Evolutionary conservation across 2,113 vertebrate genomes (phyloP), one percentile per base, ranked within the genome.

Genomic region (Sphaerodactylus townsendi): DNA sequence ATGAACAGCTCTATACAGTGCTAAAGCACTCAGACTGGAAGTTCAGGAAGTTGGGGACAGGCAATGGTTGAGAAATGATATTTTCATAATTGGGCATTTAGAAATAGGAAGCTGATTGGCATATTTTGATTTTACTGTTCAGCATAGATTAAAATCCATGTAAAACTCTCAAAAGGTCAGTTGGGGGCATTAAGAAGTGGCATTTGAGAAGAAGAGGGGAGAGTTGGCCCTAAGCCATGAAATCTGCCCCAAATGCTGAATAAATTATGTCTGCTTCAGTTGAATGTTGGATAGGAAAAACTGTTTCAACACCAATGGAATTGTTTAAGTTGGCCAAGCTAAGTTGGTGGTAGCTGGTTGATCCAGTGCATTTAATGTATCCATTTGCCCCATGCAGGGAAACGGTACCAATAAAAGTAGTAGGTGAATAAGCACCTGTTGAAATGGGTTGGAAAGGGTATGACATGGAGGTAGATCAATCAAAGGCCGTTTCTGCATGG

Each of bases 311-410:
- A 88, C 91, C 93, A 91, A 69, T 86, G 81, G 91, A 87, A 87
- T 85, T 92, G 91, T 93, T 92, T 92, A 88, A 90, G 79, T 93
- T 94, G 92, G 92, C 92, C 70, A 88, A 87, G 90, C 92, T 82
- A 86, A 87, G 81, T 19, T 0, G 88, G 77, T 76, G 56, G 65
- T 0, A n/a, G 30, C 80, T 88, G 86, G 88, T 86, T 92, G 86
- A 93, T 92, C 79, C 83, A 82, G 78, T 89, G 65, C 87, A 77
- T 92, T 92, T 88, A 84, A 87, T 89, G 86, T 86, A 83, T 87
- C 59, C 23, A 90, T 66, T 81, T 79, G 80, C 48, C 82, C 92
- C 84, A 70, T 90, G 1, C 1, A 84, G 83, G 80, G 89, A 77
- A 64, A 46, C 28, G 0, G 1, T 85, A 81, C 87, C 9, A 30